A percentile compares a stretch with the other conserved stretches of the same genome.
phyloP scores from a whole-genome alignment of 2,113 vertebrate species.

The Syrrhaptes paradoxus region DNA sequence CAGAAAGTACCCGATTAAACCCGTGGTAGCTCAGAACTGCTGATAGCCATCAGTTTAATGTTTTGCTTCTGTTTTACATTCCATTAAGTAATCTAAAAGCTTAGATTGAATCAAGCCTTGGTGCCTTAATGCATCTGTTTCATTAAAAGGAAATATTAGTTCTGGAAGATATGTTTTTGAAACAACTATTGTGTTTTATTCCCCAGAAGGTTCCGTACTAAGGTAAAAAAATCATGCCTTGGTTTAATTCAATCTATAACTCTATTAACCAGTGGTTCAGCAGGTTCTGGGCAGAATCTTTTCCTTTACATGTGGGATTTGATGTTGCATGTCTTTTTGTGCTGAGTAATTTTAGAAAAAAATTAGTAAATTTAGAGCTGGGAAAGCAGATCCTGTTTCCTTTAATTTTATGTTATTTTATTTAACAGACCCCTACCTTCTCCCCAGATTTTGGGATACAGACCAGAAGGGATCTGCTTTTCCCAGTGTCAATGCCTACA shows the following conservation, averaged over 20 bases:
- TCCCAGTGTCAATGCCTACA: neutral
- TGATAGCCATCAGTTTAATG: neutral
- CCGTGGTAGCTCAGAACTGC: neutral
- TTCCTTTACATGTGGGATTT: neutral
- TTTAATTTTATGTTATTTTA: neutral
- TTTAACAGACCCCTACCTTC: neutral
- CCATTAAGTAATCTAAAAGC: constrained; percentile 11
- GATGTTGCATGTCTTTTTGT: neutral
- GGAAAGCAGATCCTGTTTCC: neutral
- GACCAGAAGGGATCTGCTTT: neutral
- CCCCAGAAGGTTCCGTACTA: neutral
- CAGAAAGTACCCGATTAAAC: neutral
- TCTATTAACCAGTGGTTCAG: neutral
- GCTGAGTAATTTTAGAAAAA: neutral
- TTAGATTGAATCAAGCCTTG: neutral
- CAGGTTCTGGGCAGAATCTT: neutral
- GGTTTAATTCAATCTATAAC: neutral
- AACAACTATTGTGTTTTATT: neutral
- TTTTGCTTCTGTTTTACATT: neutral
- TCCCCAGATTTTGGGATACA: neutral
- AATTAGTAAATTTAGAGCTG: neutral
- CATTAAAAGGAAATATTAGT: neutral
- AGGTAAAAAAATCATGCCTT: neutral
- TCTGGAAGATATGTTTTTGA: neutral
- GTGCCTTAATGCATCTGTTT: neutral